Evolutionary conservation across 2,888 invertebrate genomes (phyloP).

Genomic region (Rhagonycha lutea): DNA sequence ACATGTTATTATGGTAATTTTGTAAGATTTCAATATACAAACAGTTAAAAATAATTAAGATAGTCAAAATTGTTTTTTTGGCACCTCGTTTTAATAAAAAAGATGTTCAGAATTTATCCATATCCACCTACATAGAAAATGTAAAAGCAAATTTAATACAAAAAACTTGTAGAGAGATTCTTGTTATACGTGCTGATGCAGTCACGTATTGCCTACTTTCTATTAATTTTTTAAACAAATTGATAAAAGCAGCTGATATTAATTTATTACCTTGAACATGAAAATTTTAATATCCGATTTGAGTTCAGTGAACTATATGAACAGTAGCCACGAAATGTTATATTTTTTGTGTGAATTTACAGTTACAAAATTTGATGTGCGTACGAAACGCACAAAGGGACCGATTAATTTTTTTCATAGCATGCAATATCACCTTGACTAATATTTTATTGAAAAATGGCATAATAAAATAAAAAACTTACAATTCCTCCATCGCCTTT

Average conservation of each 20-base stretch:
- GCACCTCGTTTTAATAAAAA: background rate
- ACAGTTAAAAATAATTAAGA: background rate
- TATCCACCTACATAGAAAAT: slow-evolving; percentile 8
- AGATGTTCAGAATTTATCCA: background rate
- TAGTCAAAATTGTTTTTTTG: background rate
- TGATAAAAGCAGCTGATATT: slow-evolving; percentile 26
- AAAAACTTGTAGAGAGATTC: slow-evolving; percentile 11
- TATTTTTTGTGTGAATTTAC: slow-evolving; percentile 11
- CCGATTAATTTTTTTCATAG: background rate
- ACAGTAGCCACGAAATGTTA: slow-evolving; percentile 16
- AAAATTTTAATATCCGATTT: slow-evolving; percentile 19
- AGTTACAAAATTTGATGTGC: slow-evolving; percentile 11
- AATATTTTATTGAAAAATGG: background rate
- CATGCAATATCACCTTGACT: background rate
- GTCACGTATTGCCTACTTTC: slow-evolving; percentile 19
- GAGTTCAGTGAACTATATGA: slow-evolving; percentile 14
- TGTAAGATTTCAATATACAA: background rate
- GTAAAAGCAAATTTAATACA: slow-evolving; percentile 6
- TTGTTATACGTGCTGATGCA: background rate
- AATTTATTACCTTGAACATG: slow-evolving; percentile 31
- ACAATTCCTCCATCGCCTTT: slow-evolving; percentile 36
- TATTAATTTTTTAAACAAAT: slow-evolving; percentile 13
- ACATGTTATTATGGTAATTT: background rate
- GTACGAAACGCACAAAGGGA: background rate
- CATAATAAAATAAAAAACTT: slow-evolving; percentile 30